A percentile compares a stretch with the other conserved stretches of the same genome.
Conservation (phyloP, 92 coral and sea anemone species). For the Epizoanthus stellaris region DNA sequence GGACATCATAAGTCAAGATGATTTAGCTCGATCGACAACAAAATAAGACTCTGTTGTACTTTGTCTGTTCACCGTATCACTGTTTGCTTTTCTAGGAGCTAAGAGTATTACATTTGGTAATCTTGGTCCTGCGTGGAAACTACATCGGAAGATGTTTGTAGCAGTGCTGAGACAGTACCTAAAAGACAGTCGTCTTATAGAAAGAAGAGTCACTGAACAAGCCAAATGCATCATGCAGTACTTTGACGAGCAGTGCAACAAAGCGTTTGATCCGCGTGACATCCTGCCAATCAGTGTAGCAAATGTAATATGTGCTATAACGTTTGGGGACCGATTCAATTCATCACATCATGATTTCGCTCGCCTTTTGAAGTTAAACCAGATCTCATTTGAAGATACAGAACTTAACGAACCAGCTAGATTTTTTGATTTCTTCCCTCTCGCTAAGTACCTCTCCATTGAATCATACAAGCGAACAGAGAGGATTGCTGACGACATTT, state of each 20-base stretch:
- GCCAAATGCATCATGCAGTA: not conserved
- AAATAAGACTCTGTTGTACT: no score
- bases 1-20: no score
- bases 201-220: not conserved
- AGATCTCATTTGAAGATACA: not conserved
- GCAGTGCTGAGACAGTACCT: conserved; percentile 1
- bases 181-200: not conserved
- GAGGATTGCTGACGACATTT: not conserved
- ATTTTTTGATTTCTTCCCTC: not conserved
- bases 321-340: not conserved
- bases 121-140: not conserved
- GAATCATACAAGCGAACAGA: not conserved
- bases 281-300: not conserved
- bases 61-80: no score
- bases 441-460: not conserved
- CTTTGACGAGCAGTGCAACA: not conserved
- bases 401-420: not conserved
- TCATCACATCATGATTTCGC: not conserved
- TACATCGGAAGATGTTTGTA: not conserved
- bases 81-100: not conserved
- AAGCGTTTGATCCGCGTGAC: not conserved
- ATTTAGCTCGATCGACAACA: no score
- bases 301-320: not conserved
- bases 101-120: not conserved
- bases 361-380: not conserved